Evolutionary conservation across 2,113 vertebrate genomes (phyloP).

Genomic region (Struthio camelus): DNA sequence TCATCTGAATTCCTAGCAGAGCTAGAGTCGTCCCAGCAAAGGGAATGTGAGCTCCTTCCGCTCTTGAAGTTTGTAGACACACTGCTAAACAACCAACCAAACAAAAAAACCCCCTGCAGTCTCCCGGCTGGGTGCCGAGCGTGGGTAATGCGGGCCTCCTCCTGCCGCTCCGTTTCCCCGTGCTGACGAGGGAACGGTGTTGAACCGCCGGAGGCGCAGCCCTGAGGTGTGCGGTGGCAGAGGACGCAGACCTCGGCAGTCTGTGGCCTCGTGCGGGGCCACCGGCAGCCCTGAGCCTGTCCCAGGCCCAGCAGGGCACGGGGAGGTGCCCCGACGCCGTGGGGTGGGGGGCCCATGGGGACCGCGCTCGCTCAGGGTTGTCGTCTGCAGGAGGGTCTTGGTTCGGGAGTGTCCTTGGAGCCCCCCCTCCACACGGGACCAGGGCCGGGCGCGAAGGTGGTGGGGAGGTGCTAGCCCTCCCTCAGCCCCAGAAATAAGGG

Average conservation of each 20-base stretch:
- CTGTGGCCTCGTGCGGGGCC: too few relatives aligned
- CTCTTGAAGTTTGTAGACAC: conserved; percentile 38
- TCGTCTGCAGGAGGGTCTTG: background rate
- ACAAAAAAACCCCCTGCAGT: background rate
- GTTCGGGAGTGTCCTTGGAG: background rate
- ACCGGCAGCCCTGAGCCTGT: too few relatives aligned
- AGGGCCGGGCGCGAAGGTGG: rapidly evolving
- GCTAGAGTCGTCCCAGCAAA: conserved; percentile 46
- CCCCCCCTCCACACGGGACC: background rate
- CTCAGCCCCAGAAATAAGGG: background rate
- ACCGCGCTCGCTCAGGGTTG: rapidly evolving
- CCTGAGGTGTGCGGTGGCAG: background rate
- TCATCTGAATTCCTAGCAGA: conserved; percentile 67
- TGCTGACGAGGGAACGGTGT: background rate
- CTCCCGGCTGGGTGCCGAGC: background rate
- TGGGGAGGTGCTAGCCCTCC: background rate
- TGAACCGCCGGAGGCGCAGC: background rate
- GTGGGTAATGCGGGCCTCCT: background rate
- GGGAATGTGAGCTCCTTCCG: conserved; percentile 1
- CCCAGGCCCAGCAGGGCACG: background rate
- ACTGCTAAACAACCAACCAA: conserved; percentile 43
- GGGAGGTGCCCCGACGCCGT: background rate
- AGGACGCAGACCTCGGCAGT: rapidly evolving
- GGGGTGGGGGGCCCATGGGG: rapidly evolving
- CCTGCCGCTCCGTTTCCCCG: background rate